Base-by-base conservation (phyloP, 2,113 vertebrate genomes). In the Pollimyrus isidori region DNA sequence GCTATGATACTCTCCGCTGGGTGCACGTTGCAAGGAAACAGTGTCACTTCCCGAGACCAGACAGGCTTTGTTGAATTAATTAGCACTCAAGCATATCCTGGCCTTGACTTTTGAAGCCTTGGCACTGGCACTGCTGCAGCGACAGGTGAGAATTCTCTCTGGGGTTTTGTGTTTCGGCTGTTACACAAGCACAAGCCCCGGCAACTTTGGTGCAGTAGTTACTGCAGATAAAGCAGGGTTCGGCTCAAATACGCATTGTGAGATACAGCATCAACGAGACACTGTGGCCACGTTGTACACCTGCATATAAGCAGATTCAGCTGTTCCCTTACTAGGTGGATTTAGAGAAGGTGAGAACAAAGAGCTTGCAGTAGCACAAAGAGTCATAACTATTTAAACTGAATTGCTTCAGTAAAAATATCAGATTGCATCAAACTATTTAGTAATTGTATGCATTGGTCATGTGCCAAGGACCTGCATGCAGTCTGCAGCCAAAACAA, bases 51-150 rank as follows among this genome's bases (percentile, higher is more conserved):
- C 62, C 15, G 4, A 42, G 21, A 80, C 83, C 87, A 87, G 21
- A 87, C 82, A 62, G 88, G 87, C 82, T 46, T 82, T 86, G 69
- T 56, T 89, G 86, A 80, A 91, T 90, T 87, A 88, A 89, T 90
- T 91, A 86, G 26, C 88, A 65, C 30, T 87, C 50, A 85, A 49
- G 52, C 46, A 45, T 85, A 87, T 83, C 52, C 58, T 26, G 46
- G 50, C 35, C n/a, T 26, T 45, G 73, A 53, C 86, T 49, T 88
- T 83, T 48, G 39, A 48, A 76, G n/a, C 65, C 35, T 15, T 35
- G 48, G 42, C 80, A 85, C 5, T n/a, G 9, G 46, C 21, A 6
- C 10, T 19, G 42, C 42, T 49, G 45, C 82, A 4, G 42, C 11
- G 48, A 15, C 23, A 48, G 83, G 10, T 26, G 35, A 86, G 46